Conservation (phyloP, 2,113 vertebrate genomes). For the Leuciscus idus region DNA sequence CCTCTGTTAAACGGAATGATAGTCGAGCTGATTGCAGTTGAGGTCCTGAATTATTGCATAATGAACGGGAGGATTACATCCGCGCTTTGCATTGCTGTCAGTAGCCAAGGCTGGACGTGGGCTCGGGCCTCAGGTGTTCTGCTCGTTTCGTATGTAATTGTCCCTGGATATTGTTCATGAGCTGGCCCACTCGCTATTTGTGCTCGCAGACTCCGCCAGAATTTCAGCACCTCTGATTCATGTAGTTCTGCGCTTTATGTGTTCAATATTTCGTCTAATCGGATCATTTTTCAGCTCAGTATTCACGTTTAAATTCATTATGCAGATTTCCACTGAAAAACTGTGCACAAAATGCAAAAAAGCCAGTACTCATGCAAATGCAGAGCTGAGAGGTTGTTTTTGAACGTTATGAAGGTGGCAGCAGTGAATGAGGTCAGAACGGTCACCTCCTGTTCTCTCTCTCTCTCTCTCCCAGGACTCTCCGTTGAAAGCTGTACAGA, state of each 20-base stretch:
- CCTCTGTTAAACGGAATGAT: constrained; percentile 32
- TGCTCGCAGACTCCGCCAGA: not conserved
- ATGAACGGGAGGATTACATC: constrained; percentile 34
- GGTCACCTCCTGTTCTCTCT: not conserved
- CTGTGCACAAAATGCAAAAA: not conserved
- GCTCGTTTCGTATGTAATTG: not conserved
- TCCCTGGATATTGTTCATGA: not conserved
- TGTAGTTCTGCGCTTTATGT: no score
- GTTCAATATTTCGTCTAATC: not conserved
- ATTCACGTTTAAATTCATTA: not conserved
- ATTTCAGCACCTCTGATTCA: not conserved
- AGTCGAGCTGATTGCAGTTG: constrained; percentile 17
- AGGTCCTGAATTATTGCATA: constrained; percentile 42
- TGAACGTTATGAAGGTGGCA: not conserved
- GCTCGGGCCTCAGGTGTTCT: not conserved
- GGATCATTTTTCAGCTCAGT: not conserved
- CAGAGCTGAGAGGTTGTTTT: not conserved
- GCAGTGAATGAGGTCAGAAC: constrained; percentile 19
- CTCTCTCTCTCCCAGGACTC: constrained; percentile 82
- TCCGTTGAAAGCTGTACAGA: constrained; percentile 97
- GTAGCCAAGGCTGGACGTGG: not conserved
- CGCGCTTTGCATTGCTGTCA: constrained; percentile 6
- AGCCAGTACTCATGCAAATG: not conserved
- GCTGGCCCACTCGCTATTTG: not conserved
- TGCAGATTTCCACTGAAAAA: not conserved